Base-by-base conservation (phyloP, 2,797 vertebrate species). In the Macropodus opercularis region DNA sequence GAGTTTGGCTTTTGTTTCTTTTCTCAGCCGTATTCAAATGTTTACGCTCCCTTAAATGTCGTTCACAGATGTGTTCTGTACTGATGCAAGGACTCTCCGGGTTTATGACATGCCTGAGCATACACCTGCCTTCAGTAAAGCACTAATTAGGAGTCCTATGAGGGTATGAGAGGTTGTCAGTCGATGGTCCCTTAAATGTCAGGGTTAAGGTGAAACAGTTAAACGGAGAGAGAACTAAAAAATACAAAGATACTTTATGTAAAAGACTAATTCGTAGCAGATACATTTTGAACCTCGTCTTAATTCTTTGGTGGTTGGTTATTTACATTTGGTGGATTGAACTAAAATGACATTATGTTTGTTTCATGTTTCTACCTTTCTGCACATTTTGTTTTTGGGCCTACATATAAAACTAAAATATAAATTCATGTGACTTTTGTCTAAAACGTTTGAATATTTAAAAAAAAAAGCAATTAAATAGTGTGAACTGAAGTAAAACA, bases 101-200 rank as follows among this genome's bases (percentile, higher is more conserved):
- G 41, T 71, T 62, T 49, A 27, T 18, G n/a, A 27, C 38, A 19
- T n/a, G 2, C 32, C 13, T 59, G 47, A 43, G 46, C 43, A 42
- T 62, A 80, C 46, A 80, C 65, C 46, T 68, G 38, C 53, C 61
- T 68, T 76, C 59, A 74, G 23, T 81, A 38, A 75, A 65, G 50
- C 39, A 5, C 53, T 80, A 73, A 88, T 83, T 75, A 76, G 52
- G 47, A 54, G 63, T 70, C 69, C 61, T 77, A 39, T 67, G 54
- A 75, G 52, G 56, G 61, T 59, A 17, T 8, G 2, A 46, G 51
- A 42, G 60, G 53, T 54, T 48, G 18, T 40, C 47, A 56, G 40
- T 69, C 79, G 72, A 77, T 73, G 52, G 29, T 41, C 47, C 51
- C 21, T 47, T 81, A 77, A 72, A 80, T 65, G 63, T 36, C 36